A percentile compares a stretch with the other conserved stretches of the same genome.
phyloP scores from a whole-genome alignment of 2,797 vertebrate species.

The Sus cebifrons region DNA sequence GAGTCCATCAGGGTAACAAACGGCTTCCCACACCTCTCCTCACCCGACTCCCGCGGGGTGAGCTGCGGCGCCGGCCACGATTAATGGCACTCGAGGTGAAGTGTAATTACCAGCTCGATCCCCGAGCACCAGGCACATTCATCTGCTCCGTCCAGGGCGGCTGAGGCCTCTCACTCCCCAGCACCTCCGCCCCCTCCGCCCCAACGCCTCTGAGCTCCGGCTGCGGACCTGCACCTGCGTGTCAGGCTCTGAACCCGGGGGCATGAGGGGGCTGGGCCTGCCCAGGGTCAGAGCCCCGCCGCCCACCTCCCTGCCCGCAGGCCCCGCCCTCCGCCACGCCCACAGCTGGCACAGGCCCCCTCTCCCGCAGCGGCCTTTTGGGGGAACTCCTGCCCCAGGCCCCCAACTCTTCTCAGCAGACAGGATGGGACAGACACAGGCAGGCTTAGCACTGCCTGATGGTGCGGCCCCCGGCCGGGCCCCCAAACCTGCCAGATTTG shows the following conservation, averaged over 20 bases:
- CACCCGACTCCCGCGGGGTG: slow-evolving; percentile 81
- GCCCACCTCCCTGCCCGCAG: no score
- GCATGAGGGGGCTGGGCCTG: neutral
- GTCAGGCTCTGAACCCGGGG: neutral
- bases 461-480: neutral
- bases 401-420: no score
- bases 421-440: neutral
- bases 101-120: slow-evolving; percentile 92
- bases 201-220: neutral
- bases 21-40: slow-evolving; percentile 78
- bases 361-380: no score
- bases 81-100: slow-evolving; percentile 91
- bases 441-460: neutral
- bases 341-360: neutral
- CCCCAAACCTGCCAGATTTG: neutral
- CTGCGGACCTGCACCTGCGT: neutral
- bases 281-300: no score
- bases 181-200: neutral
- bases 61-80: slow-evolving; percentile 87
- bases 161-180: slow-evolving; percentile 75
- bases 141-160: slow-evolving; percentile 82
- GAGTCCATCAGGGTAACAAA: slow-evolving; percentile 89
- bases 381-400: no score
- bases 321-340: neutral
- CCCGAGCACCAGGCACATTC: slow-evolving; percentile 89